Conservation (phyloP, 2,888 invertebrate species). For the Flabesymbios commensalis region DNA sequence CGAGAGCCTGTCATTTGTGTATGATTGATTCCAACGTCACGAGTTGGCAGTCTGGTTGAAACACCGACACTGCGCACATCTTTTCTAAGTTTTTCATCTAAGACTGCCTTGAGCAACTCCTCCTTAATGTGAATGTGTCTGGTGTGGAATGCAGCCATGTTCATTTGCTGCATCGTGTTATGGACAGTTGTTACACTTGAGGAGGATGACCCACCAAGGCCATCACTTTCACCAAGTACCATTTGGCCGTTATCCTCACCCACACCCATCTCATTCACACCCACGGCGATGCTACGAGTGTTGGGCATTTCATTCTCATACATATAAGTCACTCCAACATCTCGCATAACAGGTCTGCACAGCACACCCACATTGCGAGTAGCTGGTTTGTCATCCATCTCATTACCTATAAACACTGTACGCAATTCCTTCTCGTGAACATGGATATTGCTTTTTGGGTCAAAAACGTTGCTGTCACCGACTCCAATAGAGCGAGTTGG, state of each 20-base stretch:
- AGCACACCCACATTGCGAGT: conserved; percentile 57
- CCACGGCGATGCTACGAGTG: conserved; percentile 52
- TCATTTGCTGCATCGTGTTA: conserved; percentile 30
- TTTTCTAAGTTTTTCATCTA: conserved; percentile 49
- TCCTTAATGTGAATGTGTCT: conserved; percentile 30
- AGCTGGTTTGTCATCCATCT: conserved; percentile 37
- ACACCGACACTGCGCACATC: conserved; percentile 50
- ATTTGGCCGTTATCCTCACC: conserved; percentile 1
- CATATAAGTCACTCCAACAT: conserved; percentile 43
- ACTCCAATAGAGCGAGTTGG: conserved; percentile 68
- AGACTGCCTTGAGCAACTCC: conserved; percentile 28
- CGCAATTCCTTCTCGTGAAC: conserved; percentile 59
- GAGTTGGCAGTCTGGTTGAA: conserved; percentile 41
- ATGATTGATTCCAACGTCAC: conserved; percentile 24
- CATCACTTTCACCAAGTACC: not conserved
- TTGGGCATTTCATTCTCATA: conserved; percentile 52
- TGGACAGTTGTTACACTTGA: not conserved
- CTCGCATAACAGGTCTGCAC: conserved; percentile 36
- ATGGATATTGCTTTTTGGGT: conserved; percentile 36
- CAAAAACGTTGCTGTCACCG: conserved; percentile 65
- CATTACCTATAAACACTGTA: conserved; percentile 54
- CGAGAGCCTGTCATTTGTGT: conserved; percentile 14
- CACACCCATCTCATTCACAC: conserved; percentile 44
- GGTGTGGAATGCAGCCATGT: conserved; percentile 27
- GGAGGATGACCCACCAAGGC: not conserved